phyloP scores from a whole-genome alignment of 2,888 invertebrate genomes.

The Branchellion lobata region DNA sequence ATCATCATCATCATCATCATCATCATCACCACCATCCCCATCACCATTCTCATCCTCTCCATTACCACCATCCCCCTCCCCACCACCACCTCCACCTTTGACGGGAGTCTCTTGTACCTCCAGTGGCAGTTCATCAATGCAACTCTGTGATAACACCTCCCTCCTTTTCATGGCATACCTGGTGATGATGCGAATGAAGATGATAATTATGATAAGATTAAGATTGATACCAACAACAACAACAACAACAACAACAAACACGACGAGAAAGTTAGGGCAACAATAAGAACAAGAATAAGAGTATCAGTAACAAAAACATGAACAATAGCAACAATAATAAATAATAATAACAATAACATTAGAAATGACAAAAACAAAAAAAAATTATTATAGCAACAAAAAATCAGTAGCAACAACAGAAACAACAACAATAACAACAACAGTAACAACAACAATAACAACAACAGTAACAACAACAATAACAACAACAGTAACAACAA shows the following conservation, averaged over 20 bases:
- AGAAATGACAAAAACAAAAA: background rate
- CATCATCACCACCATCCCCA: no score
- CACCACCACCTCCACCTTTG: background rate
- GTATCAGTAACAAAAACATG: no score
- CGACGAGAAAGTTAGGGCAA: no score
- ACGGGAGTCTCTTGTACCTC: conserved; percentile 8
- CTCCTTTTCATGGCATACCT: background rate
- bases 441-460: background rate
- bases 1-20: no score
- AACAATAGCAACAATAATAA: background rate
- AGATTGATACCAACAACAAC: background rate
- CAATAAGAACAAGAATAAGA: no score
- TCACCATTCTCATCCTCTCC: no score
- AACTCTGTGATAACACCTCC: conserved; percentile 13
- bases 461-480: background rate
- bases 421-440: conserved; percentile 5
- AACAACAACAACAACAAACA: background rate
- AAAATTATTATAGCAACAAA: no score
- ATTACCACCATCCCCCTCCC: no score
- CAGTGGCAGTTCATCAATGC: background rate
- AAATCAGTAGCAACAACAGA: background rate
- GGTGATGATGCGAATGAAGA: background rate
- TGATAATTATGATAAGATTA: background rate
- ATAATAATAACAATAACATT: background rate
- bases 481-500: conserved; percentile 4